A percentile compares a stretch with the other conserved stretches of the same genome.
phyloP scores from a whole-genome alignment of 2,797 vertebrate genomes.

The Galaxias olidus region DNA sequence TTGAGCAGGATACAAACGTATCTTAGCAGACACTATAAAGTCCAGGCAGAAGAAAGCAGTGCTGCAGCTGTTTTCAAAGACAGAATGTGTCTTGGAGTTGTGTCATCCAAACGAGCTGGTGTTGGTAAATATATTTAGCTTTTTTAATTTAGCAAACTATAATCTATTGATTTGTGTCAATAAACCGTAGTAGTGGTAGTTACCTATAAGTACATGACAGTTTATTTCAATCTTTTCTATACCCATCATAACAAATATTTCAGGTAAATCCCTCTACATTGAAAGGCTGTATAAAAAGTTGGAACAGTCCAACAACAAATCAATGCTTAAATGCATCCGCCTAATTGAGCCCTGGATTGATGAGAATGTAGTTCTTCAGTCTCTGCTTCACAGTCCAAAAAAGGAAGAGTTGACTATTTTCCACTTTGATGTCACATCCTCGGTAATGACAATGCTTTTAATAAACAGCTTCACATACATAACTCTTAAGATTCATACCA shows the following conservation, averaged over 20 bases:
- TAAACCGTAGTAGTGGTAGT: too few relatives aligned
- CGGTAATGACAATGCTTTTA: slow-evolving; percentile 73
- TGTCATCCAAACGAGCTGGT: slow-evolving; percentile 88
- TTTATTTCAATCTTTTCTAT: not conserved
- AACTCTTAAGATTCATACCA: not conserved
- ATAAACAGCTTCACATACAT: not conserved
- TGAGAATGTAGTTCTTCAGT: slow-evolving; percentile 81
- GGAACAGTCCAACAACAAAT: slow-evolving; percentile 42
- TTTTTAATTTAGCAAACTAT: too few relatives aligned
- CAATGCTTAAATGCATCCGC: slow-evolving; percentile 80
- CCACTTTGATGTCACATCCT: slow-evolving; percentile 92
- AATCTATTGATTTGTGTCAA: too few relatives aligned
- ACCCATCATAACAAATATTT: slow-evolving; percentile 10
- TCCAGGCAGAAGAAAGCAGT: slow-evolving; percentile 58
- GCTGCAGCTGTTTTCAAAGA: slow-evolving; percentile 84
- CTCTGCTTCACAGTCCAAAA: slow-evolving; percentile 68
- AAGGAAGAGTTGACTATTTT: slow-evolving; percentile 78
- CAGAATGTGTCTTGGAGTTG: slow-evolving; percentile 80
- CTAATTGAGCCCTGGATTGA: slow-evolving; percentile 83
- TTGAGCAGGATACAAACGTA: slow-evolving; percentile 77
- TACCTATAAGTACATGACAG: not conserved
- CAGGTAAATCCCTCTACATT: slow-evolving; percentile 94
- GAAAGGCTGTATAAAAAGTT: slow-evolving; percentile 81
- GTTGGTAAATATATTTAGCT: slow-evolving; percentile 78
- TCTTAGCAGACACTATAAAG: slow-evolving; percentile 80